Percentiles rank a stretch among this genome's conserved stretches.
Evolutionary conservation across 2,888 invertebrate genomes (phyloP).

Genomic region (Nudaria mundana): DNA sequence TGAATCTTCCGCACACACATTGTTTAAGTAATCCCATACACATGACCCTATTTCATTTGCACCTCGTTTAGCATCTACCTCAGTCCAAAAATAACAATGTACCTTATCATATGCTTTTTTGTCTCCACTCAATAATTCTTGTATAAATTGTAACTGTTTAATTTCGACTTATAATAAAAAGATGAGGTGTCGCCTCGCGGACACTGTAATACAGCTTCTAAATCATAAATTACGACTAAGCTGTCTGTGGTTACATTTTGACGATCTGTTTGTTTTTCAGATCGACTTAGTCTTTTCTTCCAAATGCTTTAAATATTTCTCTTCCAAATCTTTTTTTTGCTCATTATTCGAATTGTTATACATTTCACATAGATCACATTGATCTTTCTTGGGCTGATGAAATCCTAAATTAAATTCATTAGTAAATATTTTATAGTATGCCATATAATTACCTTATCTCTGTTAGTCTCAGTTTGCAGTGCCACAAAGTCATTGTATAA

Average conservation of each 20-base stretch:
- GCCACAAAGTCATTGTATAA: slow-evolving; percentile 17
- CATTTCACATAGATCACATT: too few relatives aligned
- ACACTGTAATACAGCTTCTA: slow-evolving; percentile 22
- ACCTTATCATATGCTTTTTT: slow-evolving; percentile 1
- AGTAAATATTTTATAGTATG: slow-evolving; percentile 4
- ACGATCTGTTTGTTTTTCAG: neutral
- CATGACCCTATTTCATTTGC: neutral
- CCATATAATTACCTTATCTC: slow-evolving; percentile 1
- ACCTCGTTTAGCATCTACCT: slow-evolving; percentile 2
- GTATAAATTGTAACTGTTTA: slow-evolving; percentile 1
- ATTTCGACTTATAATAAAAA: slow-evolving; percentile 25
- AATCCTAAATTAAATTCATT: neutral
- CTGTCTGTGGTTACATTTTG: slow-evolving; percentile 1
- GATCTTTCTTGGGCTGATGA: neutral
- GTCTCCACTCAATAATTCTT: neutral
- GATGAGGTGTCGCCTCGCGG: slow-evolving; percentile 21
- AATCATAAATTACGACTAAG: slow-evolving; percentile 24
- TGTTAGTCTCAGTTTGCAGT: slow-evolving; percentile 1
- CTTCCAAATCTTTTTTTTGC: neutral
- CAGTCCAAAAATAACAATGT: slow-evolving; percentile 1
- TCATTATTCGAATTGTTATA: neutral
- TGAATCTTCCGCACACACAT: neutral
- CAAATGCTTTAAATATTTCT: neutral
- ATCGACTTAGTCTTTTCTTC: neutral
- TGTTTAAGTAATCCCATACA: neutral